Conservation (phyloP, 1,140 invertebrate species). For the Laupala kohalensis region DNA sequence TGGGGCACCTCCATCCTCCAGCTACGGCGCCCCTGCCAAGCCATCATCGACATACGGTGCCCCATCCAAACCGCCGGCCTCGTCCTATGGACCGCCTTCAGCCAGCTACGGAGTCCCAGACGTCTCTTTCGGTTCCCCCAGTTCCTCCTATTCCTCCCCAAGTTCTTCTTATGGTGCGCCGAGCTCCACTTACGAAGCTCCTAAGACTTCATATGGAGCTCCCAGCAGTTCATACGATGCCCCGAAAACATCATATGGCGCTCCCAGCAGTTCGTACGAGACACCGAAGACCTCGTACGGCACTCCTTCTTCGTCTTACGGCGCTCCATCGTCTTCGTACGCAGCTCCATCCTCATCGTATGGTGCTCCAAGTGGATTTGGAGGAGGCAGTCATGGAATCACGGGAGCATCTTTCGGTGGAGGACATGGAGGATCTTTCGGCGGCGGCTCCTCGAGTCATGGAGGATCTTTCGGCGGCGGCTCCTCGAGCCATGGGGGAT, state of each 20-base stretch:
- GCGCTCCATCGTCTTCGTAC: not conserved
- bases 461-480: not conserved
- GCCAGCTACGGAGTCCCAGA: not conserved
- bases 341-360: not conserved
- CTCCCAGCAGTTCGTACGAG: constrained; percentile 7
- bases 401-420: not conserved
- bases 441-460: no score
- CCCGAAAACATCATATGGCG: not conserved
- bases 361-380: not conserved
- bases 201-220: constrained; percentile 8
- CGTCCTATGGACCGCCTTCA: not conserved
- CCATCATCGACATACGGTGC: not conserved
- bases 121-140: not conserved
- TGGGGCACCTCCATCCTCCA: constrained; percentile 5
- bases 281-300: constrained; percentile 17
- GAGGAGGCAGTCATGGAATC: not conserved
- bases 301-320: not conserved
- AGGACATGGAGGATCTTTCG: not conserved
- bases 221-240: constrained; percentile 9
- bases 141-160: not conserved
- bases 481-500: constrained; percentile 12
- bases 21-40: constrained; percentile 1
- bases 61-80: not conserved
- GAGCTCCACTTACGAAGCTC: constrained; percentile 13
- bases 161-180: not conserved